These are phyloP conservation scores for Lycophotia porphyrea DNA, from an alignment of 2,888 invertebrate species.

Conservation along the genomic window DNA sequence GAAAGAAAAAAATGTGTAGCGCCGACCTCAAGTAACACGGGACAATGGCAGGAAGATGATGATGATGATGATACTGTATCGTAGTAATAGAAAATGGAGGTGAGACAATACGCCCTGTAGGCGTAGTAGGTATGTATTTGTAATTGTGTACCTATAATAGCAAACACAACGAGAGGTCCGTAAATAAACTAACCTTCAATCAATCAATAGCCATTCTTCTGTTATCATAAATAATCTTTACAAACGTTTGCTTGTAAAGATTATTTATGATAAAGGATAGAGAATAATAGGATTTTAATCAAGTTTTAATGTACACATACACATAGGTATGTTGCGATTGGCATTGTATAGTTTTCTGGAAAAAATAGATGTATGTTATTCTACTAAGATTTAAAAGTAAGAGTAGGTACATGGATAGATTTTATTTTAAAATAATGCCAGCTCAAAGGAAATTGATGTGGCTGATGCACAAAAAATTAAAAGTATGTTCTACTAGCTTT, in stretches of 20 bases:
- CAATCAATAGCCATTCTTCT: neutral
- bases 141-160: neutral
- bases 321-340: neutral
- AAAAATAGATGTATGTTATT: neutral
- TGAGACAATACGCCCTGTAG: neutral
- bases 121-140: neutral
- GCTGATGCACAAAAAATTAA: no score
- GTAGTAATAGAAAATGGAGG: neutral
- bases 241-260: no score
- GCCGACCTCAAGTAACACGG: no score
- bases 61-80: no score
- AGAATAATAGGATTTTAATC: constrained; percentile 10
- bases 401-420: neutral
- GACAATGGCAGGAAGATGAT: no score
- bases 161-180: neutral
- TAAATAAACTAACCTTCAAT: neutral
- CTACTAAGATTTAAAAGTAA: neutral
- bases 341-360: constrained; percentile 3
- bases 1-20: no score
- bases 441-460: neutral
- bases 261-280: no score
- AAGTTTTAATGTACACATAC: neutral
- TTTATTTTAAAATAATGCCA: neutral
- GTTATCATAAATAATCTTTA: neutral
- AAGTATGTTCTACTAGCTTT: no score